Conservation (phyloP, 2,113 vertebrate species). For the Apodemus speciosus region DNA sequence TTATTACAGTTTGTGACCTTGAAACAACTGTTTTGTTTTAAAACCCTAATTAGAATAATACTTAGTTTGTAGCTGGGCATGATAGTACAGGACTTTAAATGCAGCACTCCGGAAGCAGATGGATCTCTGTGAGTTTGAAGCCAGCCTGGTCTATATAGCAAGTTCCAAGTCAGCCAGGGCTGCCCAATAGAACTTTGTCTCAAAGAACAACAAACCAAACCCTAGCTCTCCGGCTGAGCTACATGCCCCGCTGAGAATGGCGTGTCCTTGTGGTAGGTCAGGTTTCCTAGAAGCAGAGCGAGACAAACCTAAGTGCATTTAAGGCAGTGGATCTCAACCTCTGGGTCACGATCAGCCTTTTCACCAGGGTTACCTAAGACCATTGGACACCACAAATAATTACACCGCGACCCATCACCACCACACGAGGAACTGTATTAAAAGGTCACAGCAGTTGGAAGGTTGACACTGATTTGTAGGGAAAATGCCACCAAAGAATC, state of each 20-base stretch:
- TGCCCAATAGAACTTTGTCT: background rate
- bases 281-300: background rate
- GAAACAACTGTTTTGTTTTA: background rate
- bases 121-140: background rate
- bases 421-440: background rate
- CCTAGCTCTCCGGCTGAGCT: background rate
- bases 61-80: background rate
- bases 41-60: slow-evolving; percentile 14
- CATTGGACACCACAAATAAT: background rate
- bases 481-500: background rate
- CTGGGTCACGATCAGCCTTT: background rate
- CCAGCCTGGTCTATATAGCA: background rate
- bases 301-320: background rate
- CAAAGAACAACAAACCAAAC: background rate
- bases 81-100: background rate
- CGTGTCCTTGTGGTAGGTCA: background rate
- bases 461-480: background rate
- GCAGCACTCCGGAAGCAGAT: background rate
- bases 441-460: background rate
- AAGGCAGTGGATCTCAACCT: background rate
- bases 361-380: background rate
- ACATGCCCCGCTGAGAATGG: background rate
- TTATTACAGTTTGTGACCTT: background rate
- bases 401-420: background rate
- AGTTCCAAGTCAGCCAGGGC: background rate